Evolutionary conservation across 2,888 invertebrate genomes (phyloP).

Genomic region (Drosophila infuscata): DNA sequence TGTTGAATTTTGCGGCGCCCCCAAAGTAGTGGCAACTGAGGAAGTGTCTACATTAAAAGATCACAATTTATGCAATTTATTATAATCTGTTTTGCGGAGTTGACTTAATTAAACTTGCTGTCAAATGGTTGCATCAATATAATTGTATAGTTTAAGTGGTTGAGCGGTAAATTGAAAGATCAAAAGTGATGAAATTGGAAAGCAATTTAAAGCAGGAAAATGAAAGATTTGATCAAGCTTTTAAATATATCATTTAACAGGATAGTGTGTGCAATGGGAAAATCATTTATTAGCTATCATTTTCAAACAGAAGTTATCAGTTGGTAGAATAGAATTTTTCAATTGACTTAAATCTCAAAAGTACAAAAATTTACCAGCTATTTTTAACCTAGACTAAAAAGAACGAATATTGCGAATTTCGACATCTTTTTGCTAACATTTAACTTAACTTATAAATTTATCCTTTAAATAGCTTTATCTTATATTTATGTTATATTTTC

Average conservation of each 20-base stretch:
- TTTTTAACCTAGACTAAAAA: neutral
- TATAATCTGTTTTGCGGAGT: slow-evolving; percentile 27
- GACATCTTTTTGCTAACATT: neutral
- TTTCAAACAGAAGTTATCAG: neutral
- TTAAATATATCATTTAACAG: neutral
- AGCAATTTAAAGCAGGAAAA: neutral
- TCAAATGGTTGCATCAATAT: slow-evolving; percentile 1
- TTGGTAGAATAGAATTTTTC: neutral
- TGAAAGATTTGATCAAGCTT: too few relatives aligned
- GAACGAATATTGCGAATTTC: neutral
- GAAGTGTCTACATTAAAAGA: slow-evolving; percentile 64
- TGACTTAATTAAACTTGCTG: slow-evolving; percentile 44
- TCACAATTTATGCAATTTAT: slow-evolving; percentile 60
- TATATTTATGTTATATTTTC: neutral
- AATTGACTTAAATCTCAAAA: neutral
- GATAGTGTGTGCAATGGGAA: neutral
- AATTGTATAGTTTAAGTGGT: neutral
- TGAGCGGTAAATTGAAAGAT: neutral
- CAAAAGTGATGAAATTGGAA: neutral
- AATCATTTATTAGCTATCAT: neutral
- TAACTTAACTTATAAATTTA: neutral
- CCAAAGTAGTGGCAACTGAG: slow-evolving; percentile 55
- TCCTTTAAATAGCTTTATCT: slow-evolving; percentile 7
- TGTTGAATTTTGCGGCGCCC: slow-evolving; percentile 67
- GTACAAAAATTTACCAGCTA: neutral